Base-by-base conservation (phyloP, 1,140 invertebrate genomes). In the Bombus waltoni region DNA sequence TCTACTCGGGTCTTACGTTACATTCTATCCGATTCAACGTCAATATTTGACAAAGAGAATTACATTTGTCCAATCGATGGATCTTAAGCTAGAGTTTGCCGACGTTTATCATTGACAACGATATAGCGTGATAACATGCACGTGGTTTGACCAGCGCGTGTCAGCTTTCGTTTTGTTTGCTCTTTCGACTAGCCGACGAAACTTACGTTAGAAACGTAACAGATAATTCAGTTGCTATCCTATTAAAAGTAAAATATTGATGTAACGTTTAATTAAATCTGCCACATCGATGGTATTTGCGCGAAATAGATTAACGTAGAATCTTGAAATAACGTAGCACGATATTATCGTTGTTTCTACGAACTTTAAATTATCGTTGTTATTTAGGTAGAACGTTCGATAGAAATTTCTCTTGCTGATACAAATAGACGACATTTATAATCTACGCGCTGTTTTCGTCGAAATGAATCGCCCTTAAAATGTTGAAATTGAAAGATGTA, bases 1-100 rank as follows among this genome's bases (percentile, higher is more conserved):
- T 32, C 53, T 6, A 15, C 9, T 18, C 10, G 13, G 1, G 11
- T 25, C n/a, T 42, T 47, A 25, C 13, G 28, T n/a, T n/a, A 62
- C 8, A 22, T 10, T 6, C 59, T 8, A 77, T 59, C 22, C 40
- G n/a, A 78, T 78, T 78, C 40, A 35, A 66, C 18, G 76, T 35
- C 40, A 44, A 78, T 66, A 78, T 78, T 78, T 57, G 66, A 40
- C 22, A 3, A 47, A 22, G 35, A 6, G 79, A 71, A 57, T 81
- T 40, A 40, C 22, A 71, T 57, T 72, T 71, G 66, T 80, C 35
- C 32, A 47, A 81, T 40, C 38, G 53, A 32, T 10, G 40, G 32
- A 35, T 44, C 53, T 73, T 73, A 47, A 38, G n/a, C 35, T 15
- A 28, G 1, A 15, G 18, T 81, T 74, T 44, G 53, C 53, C 3